Evolutionary conservation across 2,888 invertebrate species (phyloP), one percentile per base, ranked within the genome.

Genomic region (Cerceris ruficornis): DNA sequence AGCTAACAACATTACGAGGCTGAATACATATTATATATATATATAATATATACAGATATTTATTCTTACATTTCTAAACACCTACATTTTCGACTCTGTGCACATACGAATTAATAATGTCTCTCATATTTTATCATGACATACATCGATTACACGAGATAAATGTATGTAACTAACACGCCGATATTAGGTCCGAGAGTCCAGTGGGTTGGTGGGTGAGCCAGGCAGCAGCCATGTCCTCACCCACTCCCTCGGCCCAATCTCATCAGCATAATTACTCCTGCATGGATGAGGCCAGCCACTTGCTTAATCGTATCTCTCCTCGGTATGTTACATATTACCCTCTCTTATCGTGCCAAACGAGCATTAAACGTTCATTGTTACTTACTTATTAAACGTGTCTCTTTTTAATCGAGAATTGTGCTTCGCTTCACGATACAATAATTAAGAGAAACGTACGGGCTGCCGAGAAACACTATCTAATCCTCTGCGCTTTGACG

Each of bases 241-340:
- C 92, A 89, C 92, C 92, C 86, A 91, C 91, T 83, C 88, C 91
- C 89, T 92, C 92, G 80, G 86, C 88, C 77, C 89, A 90, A 87
- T 90, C 88, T 88, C 90, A 89, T 83, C 90, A 90, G 79, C 89
- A 90, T 88, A 90, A 91, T 88, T 89, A 88, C 84, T 89, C 88
- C 90, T 91, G 91, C 91, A 91, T 90, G 90, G 92, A 92, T 86
- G 92, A 92, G 91, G 91, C 91, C 88, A 92, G 90, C 88, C 89
- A 91, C 86, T 91, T 92, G 90, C 91, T 92, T 92, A 90, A 91
- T 87, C 91, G 89, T 89, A 88, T 90, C 85, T 88, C 89, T 85
- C 90, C 89, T 87, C 92, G 92, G 92, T 92, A 92, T 84, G 91
- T 91, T 84, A 84, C 82, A 79, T 80, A 77, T 77, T 81, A 84